phyloP scores from a whole-genome alignment of 2,113 vertebrate species.

The Rhinoderma darwinii region DNA sequence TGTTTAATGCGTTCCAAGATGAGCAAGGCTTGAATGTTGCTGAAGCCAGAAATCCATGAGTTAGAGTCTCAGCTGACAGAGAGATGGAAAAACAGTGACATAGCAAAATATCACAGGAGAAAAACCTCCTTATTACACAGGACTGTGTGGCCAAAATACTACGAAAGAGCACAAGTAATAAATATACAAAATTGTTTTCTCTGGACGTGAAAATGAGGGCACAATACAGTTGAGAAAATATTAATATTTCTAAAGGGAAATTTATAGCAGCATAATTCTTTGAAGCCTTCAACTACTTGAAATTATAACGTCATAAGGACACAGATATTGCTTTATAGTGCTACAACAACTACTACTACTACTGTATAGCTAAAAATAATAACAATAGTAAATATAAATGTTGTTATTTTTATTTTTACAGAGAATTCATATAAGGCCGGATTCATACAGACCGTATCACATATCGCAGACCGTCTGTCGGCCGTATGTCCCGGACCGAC shows the following conservation, averaged over 20 bases:
- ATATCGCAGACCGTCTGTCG: too few relatives aligned
- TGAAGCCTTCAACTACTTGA: neutral
- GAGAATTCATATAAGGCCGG: too few relatives aligned
- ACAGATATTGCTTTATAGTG: slow-evolving; percentile 2
- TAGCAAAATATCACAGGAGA: neutral
- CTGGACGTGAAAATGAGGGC: neutral
- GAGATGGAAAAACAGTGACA: neutral
- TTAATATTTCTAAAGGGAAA: slow-evolving; percentile 8
- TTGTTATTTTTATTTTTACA: too few relatives aligned
- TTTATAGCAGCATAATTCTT: slow-evolving; percentile 10
- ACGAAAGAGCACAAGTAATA: neutral
- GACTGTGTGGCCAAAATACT: neutral
- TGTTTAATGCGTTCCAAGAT: slow-evolving; percentile 21
- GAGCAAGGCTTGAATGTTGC: neutral
- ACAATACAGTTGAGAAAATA: slow-evolving; percentile 19
- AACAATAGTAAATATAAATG: neutral
- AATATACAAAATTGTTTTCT: slow-evolving; percentile 14
- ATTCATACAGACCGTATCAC: too few relatives aligned
- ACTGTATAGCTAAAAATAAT: neutral
- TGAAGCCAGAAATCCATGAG: slow-evolving; percentile 24
- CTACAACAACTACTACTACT: neutral
- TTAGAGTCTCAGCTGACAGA: slow-evolving; percentile 4
- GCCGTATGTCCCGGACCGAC: too few relatives aligned
- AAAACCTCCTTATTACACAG: neutral
- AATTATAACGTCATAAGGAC: neutral